A percentile compares a stretch with the other conserved stretches of the same genome.
phyloP scores from a whole-genome alignment of 2,113 vertebrate species.

The Malurus melanocephalus region DNA sequence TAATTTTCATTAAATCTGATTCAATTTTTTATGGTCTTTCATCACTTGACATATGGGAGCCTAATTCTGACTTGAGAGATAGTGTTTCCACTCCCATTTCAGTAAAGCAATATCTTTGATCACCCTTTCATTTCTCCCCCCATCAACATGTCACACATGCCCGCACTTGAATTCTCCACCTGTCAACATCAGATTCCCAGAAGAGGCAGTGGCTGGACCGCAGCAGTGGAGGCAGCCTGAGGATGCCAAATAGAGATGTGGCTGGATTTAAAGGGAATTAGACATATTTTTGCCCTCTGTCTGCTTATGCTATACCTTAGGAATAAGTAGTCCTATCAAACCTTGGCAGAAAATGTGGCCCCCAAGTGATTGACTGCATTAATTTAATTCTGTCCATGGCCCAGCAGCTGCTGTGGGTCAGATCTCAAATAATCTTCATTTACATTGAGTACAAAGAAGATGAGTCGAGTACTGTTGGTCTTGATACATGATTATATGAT shows the following conservation, averaged over 20 bases:
- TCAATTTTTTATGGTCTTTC: constrained; percentile 22
- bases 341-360: background rate
- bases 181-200: constrained; percentile 33
- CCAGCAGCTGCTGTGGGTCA: background rate
- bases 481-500: background rate
- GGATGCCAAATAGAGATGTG: background rate
- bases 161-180: constrained; percentile 1
- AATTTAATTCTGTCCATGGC: background rate
- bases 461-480: background rate
- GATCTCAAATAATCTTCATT: constrained; percentile 9
- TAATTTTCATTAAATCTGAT: constrained; percentile 12
- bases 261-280: background rate
- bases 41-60: constrained; percentile 16
- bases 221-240: background rate
- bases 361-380: background rate
- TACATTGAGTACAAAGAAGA: background rate
- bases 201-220: background rate
- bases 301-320: background rate
- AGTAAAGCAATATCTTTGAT: constrained; percentile 30
- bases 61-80: constrained; percentile 51
- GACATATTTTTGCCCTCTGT: background rate
- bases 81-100: constrained; percentile 32
- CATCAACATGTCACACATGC: background rate
- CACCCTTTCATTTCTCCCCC: constrained; percentile 8
- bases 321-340: background rate